Percentiles rank a stretch among this genome's conserved stretches.
Evolutionary conservation across 2,113 vertebrate genomes (phyloP).

Genomic region (Vulpes lagopus): DNA sequence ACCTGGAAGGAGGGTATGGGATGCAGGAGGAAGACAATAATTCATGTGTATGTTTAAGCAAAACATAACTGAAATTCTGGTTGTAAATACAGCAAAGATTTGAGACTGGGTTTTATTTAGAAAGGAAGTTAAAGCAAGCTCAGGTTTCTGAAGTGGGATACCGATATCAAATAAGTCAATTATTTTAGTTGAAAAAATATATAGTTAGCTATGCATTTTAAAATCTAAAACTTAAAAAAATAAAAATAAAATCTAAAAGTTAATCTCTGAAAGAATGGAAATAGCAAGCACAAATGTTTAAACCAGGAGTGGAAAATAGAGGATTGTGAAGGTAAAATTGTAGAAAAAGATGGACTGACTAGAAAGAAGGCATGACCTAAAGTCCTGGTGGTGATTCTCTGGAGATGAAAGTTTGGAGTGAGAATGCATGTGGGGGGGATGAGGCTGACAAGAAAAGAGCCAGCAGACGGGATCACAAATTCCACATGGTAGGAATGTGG

Average conservation of each 20-base stretch:
- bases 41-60: conserved; percentile 17
- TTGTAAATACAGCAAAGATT: neutral
- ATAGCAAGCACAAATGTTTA: neutral
- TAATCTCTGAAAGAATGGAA: neutral
- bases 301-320: neutral
- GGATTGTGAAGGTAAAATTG: neutral
- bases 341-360: neutral
- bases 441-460: neutral
- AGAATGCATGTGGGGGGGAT: rapidly evolving
- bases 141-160: neutral
- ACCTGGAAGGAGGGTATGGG: neutral
- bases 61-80: conserved; percentile 15
- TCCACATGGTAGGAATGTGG: neutral
- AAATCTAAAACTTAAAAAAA: neutral
- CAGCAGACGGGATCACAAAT: neutral
- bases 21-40: neutral
- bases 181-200: neutral
- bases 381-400: neutral
- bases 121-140: neutral
- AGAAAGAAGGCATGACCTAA: neutral
- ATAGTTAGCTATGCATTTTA: conserved; percentile 1
- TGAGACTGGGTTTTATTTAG: neutral
- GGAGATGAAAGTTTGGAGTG: neutral
- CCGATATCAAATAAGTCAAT: neutral
- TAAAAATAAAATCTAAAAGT: neutral